These are phyloP conservation scores for Lamproptera curius DNA, from an alignment of 2,888 invertebrate genomes.

Conservation along the genomic window DNA sequence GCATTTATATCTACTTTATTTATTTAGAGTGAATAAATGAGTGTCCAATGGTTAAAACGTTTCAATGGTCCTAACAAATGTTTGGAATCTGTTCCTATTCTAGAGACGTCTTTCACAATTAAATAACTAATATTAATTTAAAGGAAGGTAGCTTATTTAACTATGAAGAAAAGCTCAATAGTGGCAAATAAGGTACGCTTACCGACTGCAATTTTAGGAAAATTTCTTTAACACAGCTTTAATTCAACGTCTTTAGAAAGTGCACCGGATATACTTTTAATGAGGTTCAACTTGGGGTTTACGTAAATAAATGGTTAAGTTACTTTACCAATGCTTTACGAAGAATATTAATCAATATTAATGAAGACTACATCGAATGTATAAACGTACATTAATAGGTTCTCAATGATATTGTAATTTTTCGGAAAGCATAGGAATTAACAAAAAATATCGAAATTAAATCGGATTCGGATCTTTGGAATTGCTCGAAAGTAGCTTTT, in stretches of 20 bases:
- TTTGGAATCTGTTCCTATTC: slow-evolving; percentile 34
- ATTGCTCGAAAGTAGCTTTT: too few species aligned
- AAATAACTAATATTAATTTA: slow-evolving; percentile 54
- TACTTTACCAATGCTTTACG: slow-evolving; percentile 35
- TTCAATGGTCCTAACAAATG: slow-evolving; percentile 29
- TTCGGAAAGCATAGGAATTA: too few species aligned
- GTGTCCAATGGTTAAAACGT: too few species aligned
- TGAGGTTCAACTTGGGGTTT: slow-evolving; percentile 69
- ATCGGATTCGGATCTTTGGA: too few species aligned
- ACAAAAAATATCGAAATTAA: too few species aligned
- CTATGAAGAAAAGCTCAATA: slow-evolving; percentile 60
- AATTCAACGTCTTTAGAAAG: slow-evolving; percentile 72
- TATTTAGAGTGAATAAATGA: too few species aligned
- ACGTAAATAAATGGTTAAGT: slow-evolving; percentile 64
- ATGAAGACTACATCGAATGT: too few species aligned
- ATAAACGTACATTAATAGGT: too few species aligned
- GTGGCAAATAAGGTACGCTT: slow-evolving; percentile 71
- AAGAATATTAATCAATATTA: too few species aligned
- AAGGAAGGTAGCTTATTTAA: slow-evolving; percentile 49
- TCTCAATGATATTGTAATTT: too few species aligned
- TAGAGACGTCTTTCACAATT: slow-evolving; percentile 43
- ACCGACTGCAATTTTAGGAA: slow-evolving; percentile 64
- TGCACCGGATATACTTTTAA: slow-evolving; percentile 74
- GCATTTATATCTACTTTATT: too few species aligned
- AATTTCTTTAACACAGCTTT: slow-evolving; percentile 62